A percentile compares a stretch with the other conserved stretches of the same genome.
Evolutionary conservation across 2,888 invertebrate species (phyloP).

Genomic region (Galerucella nymphaeae): DNA sequence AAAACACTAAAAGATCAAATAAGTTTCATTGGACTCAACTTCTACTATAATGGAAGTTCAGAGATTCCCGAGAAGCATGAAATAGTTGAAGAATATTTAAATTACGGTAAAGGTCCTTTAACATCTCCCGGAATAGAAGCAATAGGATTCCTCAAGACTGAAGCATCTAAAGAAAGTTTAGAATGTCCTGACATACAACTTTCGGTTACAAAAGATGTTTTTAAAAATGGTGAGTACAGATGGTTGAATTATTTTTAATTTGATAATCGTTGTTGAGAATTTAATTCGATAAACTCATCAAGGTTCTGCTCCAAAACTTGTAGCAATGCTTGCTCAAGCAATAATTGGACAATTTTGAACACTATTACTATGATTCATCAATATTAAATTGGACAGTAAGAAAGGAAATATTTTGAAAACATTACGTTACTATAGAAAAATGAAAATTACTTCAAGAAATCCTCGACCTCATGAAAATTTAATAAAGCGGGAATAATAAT

Average conservation of each 20-base stretch:
- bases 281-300: no score
- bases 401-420: no score
- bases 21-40: constrained; percentile 73
- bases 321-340: no score
- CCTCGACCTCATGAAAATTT: no score
- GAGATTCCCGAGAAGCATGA: constrained; percentile 48
- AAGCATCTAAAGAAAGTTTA: constrained; percentile 54
- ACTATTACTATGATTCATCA: no score
- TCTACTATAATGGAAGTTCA: constrained; percentile 62
- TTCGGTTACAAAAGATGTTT: constrained; percentile 49
- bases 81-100: constrained; percentile 58
- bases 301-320: no score
- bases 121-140: constrained; percentile 54
- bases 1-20: constrained; percentile 78
- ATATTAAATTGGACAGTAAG: no score
- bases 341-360: no score
- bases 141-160: constrained; percentile 57
- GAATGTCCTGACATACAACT: constrained; percentile 59
- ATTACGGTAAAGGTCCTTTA: constrained; percentile 57
- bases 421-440: no score
- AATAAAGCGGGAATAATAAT: no score
- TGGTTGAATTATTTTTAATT: neutral
- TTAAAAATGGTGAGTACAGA: constrained; percentile 39
- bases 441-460: no score
- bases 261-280: neutral